Evolutionary conservation across 2,888 invertebrate species (phyloP), one percentile per base, ranked within the genome.

Genomic region (Ectemnius lituratus): DNA sequence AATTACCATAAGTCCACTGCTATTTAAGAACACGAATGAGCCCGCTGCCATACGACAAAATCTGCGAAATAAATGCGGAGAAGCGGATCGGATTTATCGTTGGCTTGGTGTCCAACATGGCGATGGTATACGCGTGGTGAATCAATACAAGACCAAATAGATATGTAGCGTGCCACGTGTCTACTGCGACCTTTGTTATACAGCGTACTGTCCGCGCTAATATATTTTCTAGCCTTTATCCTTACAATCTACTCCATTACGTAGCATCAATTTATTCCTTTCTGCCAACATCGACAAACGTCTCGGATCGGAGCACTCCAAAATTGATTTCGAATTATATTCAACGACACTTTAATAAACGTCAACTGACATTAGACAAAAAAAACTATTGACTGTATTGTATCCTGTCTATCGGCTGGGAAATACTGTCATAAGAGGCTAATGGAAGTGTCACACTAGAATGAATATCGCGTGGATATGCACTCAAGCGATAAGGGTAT

Each of bases 121-220:
- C 80, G 76, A 74, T 72, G 56, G 67, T 70, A 69, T 73, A 78
- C 78, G 80, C 80, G 73, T 73, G 70, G 69, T 69, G 75, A 87
- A 87, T 86, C 87, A 84, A 86, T 87, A 86, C 80, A 83, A 70
- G 78, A 80, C 82, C 71, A 81, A 80, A 80, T 78, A 79, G 79
- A 79, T 81, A 77, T 69, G 81, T 81, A 69, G 73, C 77, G 65
- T 83, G 85, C 86, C 87, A 87, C 87, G 86, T 87, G 87, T 86
- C 84, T 83, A 81, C 70, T 74, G 66, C 76, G 76, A 82, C 81
- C 79, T 83, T 79, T 79, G 71, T 63, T 59, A 67, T 46, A 76
- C 58, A 27, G 18, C 47, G 16, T 23, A 23, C 23, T 23, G 23
- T 77, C 69, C 45, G 45, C 62, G 63, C 56, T 68, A 66, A 62